Conservation (phyloP, 1,140 invertebrate species). For the Laupala kohalensis region DNA sequence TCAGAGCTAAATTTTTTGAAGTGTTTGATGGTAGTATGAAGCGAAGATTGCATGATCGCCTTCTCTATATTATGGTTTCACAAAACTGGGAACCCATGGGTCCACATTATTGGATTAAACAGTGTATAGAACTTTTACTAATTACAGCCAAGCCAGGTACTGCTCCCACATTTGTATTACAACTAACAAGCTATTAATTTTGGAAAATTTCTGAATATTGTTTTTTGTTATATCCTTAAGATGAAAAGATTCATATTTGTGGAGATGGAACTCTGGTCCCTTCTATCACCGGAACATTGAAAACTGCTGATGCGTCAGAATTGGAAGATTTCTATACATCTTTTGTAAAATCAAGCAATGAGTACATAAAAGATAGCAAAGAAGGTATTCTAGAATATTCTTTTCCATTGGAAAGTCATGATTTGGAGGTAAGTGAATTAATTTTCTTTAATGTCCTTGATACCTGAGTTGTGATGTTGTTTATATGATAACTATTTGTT, state of each 20-base stretch:
- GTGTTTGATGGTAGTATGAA: conserved; percentile 85
- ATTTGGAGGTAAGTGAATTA: too few species aligned
- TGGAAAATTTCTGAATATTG: too few species aligned
- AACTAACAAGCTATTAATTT: too few species aligned
- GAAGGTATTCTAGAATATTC: too few species aligned
- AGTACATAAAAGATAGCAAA: too few species aligned
- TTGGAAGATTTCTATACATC: conserved; percentile 44
- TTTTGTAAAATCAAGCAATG: too few species aligned
- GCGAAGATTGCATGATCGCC: conserved; percentile 65
- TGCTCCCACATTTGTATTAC: too few species aligned
- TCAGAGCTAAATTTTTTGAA: conserved; percentile 88
- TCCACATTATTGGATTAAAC: conserved; percentile 95
- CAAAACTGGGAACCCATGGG: conserved; percentile 97
- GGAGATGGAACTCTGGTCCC: conserved; percentile 67
- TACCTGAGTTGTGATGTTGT: too few species aligned
- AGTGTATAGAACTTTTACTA: conserved; percentile 79
- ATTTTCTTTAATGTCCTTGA: too few species aligned
- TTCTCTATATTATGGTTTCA: conserved; percentile 86
- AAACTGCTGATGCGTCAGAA: conserved; percentile 61
- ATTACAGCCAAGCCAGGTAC: conserved; percentile 44
- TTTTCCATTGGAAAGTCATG: too few species aligned
- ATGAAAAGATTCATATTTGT: conserved; percentile 57
- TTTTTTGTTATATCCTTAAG: conserved; percentile 24
- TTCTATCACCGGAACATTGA: conserved; percentile 66
- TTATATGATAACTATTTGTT: too few species aligned